Conservation (phyloP, 2,113 vertebrate species). For the Chrysochloris asiatica region DNA sequence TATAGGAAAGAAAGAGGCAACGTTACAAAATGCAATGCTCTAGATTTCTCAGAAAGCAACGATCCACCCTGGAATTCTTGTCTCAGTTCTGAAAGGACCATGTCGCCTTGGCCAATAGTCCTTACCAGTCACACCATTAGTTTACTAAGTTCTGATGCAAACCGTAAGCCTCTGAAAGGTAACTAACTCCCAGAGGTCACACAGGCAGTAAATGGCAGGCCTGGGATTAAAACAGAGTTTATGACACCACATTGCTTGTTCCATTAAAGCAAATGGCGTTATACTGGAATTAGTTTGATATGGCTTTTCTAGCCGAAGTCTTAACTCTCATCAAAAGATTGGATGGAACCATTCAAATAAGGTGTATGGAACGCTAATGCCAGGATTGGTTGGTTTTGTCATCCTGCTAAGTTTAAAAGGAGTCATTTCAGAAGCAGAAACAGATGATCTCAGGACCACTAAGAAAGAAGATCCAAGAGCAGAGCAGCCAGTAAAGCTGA, state of each 20-base stretch:
- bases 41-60: background rate
- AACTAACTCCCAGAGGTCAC: background rate
- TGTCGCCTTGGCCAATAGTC: background rate
- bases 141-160: background rate
- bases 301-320: too few relatives aligned
- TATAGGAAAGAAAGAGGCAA: background rate
- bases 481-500: too few relatives aligned
- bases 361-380: too few relatives aligned
- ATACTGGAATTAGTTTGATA: too few relatives aligned
- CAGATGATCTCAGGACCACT: too few relatives aligned
- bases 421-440: too few relatives aligned
- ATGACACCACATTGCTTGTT: background rate
- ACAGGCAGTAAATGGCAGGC: slow-evolving; percentile 10
- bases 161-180: background rate
- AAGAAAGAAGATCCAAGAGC: too few relatives aligned
- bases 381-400: too few relatives aligned
- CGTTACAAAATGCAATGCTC: background rate
- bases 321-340: too few relatives aligned
- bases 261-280: background rate
- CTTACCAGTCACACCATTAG: background rate
- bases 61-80: background rate
- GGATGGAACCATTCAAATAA: too few relatives aligned
- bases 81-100: background rate
- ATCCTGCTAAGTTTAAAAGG: too few relatives aligned
- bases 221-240: background rate